Conservation (phyloP, 1,140 invertebrate species). For the Pseudomyrmex gracilis region DNA sequence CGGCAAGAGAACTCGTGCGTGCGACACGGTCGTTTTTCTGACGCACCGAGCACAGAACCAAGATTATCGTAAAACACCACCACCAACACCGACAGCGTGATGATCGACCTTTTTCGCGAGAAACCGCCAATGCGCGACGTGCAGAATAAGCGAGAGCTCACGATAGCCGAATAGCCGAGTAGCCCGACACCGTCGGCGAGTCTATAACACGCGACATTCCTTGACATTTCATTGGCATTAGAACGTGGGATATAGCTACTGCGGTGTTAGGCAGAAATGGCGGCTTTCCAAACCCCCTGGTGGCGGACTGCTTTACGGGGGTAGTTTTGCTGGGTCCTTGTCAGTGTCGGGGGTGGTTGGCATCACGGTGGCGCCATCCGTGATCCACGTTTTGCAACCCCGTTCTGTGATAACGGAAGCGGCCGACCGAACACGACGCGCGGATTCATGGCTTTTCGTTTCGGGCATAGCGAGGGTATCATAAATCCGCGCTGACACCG, state of each 20-base stretch:
- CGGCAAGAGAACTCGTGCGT: constrained; percentile 22
- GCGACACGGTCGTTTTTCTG: constrained; percentile 22
- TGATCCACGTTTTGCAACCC: constrained; percentile 48
- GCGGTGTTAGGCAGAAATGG: constrained; percentile 81
- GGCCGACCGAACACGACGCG: constrained; percentile 5
- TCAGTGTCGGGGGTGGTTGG: constrained; percentile 48
- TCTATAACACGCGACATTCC: constrained; percentile 74
- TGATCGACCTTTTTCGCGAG: constrained; percentile 47
- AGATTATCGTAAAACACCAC: constrained; percentile 26
- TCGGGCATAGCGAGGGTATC: not conserved
- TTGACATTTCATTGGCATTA: constrained; percentile 80
- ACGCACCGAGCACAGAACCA: constrained; percentile 41
- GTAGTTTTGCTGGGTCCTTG: constrained; percentile 66
- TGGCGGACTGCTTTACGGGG: constrained; percentile 67
- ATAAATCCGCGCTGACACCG: not conserved
- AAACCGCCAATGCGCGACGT: constrained; percentile 57
- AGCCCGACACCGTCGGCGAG: constrained; percentile 65
- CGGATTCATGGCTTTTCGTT: not conserved
- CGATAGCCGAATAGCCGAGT: constrained; percentile 38
- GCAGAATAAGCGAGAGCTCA: no score
- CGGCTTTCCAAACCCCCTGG: constrained; percentile 78
- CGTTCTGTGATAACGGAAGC: constrained; percentile 10
- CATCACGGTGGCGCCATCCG: constrained; percentile 75
- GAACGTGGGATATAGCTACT: constrained; percentile 75
- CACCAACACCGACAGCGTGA: constrained; percentile 27